A percentile compares a stretch with the other conserved stretches of the same genome.
phyloP scores from a whole-genome alignment of 2,113 vertebrate genomes.

The Cyphotilapia sp. region DNA sequence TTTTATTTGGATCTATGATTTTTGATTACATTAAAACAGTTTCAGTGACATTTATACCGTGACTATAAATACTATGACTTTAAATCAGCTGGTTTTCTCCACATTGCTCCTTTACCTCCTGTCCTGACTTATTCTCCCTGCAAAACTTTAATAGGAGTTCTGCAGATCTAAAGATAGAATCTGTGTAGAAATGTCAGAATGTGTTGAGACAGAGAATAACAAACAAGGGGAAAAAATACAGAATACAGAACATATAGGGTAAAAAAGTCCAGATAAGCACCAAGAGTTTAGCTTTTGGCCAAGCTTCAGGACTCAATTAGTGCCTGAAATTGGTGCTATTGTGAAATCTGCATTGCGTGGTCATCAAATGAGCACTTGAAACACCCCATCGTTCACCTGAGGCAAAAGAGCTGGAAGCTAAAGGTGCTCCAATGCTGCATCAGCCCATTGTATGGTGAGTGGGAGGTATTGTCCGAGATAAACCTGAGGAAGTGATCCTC shows the following conservation, averaged over 20 bases:
- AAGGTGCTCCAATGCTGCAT: constrained; percentile 5
- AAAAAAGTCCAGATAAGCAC: background rate
- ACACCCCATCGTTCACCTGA: background rate
- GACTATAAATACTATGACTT: background rate
- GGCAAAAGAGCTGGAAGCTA: constrained; percentile 31
- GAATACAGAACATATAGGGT: background rate
- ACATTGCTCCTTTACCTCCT: background rate
- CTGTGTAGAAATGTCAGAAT: background rate
- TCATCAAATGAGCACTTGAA: constrained; percentile 6
- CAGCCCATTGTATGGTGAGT: constrained; percentile 20
- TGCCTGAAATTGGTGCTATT: background rate
- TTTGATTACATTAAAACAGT: background rate
- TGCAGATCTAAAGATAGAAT: background rate
- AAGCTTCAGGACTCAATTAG: background rate
- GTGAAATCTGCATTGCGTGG: background rate
- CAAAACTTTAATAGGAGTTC: background rate
- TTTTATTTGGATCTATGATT: background rate
- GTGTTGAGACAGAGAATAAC: background rate
- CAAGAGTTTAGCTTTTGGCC: background rate
- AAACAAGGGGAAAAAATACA: background rate
- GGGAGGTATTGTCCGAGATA: constrained; percentile 32
- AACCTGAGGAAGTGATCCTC: constrained; percentile 18
- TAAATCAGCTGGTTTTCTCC: background rate
- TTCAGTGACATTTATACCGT: background rate
- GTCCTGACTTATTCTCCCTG: background rate